These are phyloP conservation scores for Gallinago nigripennis DNA, from an alignment of 2,797 vertebrate genomes.

Conservation along the genomic window DNA sequence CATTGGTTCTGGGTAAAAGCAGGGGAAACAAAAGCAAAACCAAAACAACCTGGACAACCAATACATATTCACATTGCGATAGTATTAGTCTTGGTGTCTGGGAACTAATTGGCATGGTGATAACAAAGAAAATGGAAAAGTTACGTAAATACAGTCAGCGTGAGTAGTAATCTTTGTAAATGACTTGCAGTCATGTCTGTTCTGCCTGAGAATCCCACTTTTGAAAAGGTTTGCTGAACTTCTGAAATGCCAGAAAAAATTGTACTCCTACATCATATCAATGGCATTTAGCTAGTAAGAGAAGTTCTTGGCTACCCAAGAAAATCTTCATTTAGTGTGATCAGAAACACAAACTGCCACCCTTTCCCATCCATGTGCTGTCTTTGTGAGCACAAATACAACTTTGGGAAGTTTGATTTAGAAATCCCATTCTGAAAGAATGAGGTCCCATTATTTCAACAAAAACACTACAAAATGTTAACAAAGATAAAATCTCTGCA, in stretches of 20 bases:
- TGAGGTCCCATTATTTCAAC: background rate
- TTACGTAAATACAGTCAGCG: background rate
- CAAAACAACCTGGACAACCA: background rate
- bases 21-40: background rate
- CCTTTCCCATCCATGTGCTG: rapidly evolving
- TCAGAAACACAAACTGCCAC: background rate
- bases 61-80: rapidly evolving
- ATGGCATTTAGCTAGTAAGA: background rate
- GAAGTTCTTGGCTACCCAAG: background rate
- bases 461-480: background rate
- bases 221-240: background rate
- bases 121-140: background rate
- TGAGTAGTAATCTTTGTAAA: background rate
- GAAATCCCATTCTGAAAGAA: background rate
- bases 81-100: background rate
- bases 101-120: background rate
- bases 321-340: background rate
- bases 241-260: background rate
- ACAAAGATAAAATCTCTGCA: background rate
- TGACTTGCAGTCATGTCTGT: background rate
- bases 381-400: background rate
- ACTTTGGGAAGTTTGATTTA: background rate
- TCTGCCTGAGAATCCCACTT: background rate
- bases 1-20: background rate
- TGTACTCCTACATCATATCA: background rate